Percentiles rank a stretch among this genome's conserved stretches.
Conservation (phyloP, 2,797 vertebrate species). For the Babyrousa celebensis region DNA sequence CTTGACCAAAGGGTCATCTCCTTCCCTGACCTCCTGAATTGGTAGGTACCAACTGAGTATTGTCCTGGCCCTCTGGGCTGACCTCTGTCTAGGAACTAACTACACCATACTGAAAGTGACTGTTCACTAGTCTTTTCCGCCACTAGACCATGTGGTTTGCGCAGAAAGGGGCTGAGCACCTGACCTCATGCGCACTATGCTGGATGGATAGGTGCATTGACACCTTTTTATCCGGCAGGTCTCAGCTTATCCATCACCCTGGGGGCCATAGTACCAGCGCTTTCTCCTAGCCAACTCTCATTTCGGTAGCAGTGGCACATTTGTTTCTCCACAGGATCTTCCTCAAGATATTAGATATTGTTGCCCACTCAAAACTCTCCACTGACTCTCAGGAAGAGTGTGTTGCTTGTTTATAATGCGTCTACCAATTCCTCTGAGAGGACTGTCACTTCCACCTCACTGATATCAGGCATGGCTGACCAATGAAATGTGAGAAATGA, state of each 20-base stretch:
- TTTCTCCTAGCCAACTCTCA: not conserved
- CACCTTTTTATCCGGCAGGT: not conserved
- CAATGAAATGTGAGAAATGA: slow-evolving; percentile 21
- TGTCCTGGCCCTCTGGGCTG: not conserved
- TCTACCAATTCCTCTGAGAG: not conserved
- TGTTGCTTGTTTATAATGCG: not conserved
- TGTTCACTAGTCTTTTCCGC: not conserved
- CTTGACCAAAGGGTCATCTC: not conserved
- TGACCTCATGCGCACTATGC: not conserved
- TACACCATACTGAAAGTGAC: not conserved
- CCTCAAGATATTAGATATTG: slow-evolving; percentile 13
- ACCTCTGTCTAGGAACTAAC: not conserved
- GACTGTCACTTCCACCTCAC: not conserved
- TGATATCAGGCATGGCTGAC: not conserved
- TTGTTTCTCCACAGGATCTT: not conserved
- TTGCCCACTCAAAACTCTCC: not conserved
- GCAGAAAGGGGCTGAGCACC: not conserved
- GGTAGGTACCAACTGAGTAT: not conserved
- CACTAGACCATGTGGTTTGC: not conserved
- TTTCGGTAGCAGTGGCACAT: not conserved
- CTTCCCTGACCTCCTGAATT: not conserved
- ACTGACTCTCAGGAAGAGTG: not conserved
- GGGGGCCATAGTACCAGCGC: not conserved
- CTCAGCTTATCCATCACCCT: not conserved
- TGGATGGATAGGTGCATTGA: not conserved